phyloP scores from a whole-genome alignment of 2,888 invertebrate species.

The Ophion obscuratus region DNA sequence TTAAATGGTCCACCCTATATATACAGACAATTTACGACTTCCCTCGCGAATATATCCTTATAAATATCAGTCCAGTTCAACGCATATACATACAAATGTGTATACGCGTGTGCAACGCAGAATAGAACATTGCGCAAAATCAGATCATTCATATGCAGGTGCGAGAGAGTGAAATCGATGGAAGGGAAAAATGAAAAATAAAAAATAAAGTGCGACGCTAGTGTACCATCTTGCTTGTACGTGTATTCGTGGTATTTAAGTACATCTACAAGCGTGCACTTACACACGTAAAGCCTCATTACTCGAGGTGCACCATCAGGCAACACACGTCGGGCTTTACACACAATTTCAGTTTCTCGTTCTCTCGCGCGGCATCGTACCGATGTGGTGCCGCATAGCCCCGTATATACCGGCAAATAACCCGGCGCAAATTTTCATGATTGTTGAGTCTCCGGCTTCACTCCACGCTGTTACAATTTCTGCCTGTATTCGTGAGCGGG shows the following conservation, averaged over 20 bases:
- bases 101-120: neutral
- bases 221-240: neutral
- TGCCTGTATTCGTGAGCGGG: neutral
- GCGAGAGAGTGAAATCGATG: constrained; percentile 32
- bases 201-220: neutral
- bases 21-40: neutral
- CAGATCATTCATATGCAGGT: constrained; percentile 78
- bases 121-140: constrained; percentile 68
- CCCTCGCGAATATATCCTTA: neutral
- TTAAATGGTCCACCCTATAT: too few relatives aligned
- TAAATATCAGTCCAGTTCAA: neutral
- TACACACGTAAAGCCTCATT: neutral
- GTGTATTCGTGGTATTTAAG: neutral
- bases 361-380: neutral
- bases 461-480: neutral
- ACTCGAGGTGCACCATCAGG: constrained; percentile 17
- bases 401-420: constrained; percentile 3
- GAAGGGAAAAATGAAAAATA: constrained; percentile 22
- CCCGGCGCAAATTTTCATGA: constrained; percentile 29
- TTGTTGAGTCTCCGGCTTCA: neutral
- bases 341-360: constrained; percentile 28
- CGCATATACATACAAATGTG: neutral
- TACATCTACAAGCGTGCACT: neutral
- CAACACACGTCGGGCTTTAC: constrained; percentile 15
- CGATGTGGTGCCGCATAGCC: neutral